Conservation (phyloP, 2,797 vertebrate genomes). For the Oryzias sinensis region DNA sequence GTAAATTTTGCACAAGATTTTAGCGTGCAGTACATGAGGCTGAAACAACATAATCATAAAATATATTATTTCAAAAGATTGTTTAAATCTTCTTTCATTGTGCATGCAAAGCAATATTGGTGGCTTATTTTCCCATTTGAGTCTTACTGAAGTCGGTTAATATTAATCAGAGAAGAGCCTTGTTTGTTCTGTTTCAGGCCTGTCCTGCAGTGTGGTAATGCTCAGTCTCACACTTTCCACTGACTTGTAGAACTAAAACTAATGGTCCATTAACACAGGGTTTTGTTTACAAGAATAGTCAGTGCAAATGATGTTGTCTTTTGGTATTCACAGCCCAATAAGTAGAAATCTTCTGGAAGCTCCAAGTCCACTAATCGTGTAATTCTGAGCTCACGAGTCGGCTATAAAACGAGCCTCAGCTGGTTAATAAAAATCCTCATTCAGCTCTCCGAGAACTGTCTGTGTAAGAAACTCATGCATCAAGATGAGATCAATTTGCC, state of each 20-base stretch:
- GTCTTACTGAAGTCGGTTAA: slow-evolving; percentile 11
- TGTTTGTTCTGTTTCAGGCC: slow-evolving; percentile 15
- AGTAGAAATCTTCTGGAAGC: neutral
- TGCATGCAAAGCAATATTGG: neutral
- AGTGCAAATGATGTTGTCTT: neutral
- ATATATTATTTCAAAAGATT: too few relatives aligned
- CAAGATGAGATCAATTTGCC: too few relatives aligned
- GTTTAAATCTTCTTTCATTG: neutral
- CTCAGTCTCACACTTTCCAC: slow-evolving; percentile 29
- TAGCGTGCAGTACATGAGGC: too few relatives aligned
- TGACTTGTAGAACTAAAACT: slow-evolving; percentile 20
- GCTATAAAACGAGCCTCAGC: slow-evolving; percentile 1
- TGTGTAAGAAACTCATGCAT: neutral
- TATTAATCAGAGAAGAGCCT: slow-evolving; percentile 4
- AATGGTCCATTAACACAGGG: neutral
- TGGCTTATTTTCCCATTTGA: slow-evolving; percentile 3
- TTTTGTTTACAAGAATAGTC: neutral
- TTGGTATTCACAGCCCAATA: neutral
- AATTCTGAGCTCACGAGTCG: neutral
- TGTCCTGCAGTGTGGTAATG: slow-evolving; percentile 20
- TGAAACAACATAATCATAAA: too few relatives aligned
- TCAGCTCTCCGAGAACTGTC: slow-evolving; percentile 15
- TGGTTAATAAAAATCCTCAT: slow-evolving; percentile 36
- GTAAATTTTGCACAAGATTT: too few relatives aligned
- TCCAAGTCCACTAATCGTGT: neutral